Base-by-base conservation (phyloP, 2,113 vertebrate species). In the Arvicanthis niloticus region DNA sequence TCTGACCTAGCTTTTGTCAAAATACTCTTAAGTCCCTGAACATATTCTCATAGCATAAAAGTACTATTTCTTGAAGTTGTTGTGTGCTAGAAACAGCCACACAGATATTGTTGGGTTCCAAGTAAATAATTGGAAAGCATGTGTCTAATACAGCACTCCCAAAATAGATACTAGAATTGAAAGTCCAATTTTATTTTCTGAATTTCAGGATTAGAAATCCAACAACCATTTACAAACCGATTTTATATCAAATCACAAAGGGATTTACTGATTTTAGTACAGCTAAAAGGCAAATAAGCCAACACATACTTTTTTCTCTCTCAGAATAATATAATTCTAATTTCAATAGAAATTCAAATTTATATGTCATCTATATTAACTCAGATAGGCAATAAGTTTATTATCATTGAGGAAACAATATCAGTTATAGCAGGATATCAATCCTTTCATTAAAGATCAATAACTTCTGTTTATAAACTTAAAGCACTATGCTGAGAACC, bases 1-100 rank as follows among this genome's bases (percentile, higher is more conserved):
- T 96, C 87, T 97, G 95, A 96, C 96, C 80, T 91, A 95, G 87
- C 73, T 95, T 97, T 97, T 88, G 95, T 45, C 76, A 96, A 96
- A 89, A 94, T 19, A 82, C 8, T 93, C 42, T 96, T 93, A 97
- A 97, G 76, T 95, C 22, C 12, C 37, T 90, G 26, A 94, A 96
- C 86, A 96, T 97, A 96, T 87, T 90, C 96, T 88, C 80, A 80
- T 92, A 81, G 88, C 80, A 96, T 16, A 87, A 89, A 95, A 96
- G 84, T 31, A 65, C 81, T 95, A 96, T 95, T 96, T 95, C 72
- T 80, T 89, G 40, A 96, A 45, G 80, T 73, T 51, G 11, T 45
- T 53, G 31, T 95, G 58, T 77, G 84, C 95, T 94, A 96, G 58
- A 75, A 96, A 88, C 26, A 81, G 94, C 75, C 73, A 88, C 86